Evolutionary conservation across 1,140 invertebrate species (phyloP), one percentile per base, ranked within the genome.

Genomic region (Dreissena polymorpha): DNA sequence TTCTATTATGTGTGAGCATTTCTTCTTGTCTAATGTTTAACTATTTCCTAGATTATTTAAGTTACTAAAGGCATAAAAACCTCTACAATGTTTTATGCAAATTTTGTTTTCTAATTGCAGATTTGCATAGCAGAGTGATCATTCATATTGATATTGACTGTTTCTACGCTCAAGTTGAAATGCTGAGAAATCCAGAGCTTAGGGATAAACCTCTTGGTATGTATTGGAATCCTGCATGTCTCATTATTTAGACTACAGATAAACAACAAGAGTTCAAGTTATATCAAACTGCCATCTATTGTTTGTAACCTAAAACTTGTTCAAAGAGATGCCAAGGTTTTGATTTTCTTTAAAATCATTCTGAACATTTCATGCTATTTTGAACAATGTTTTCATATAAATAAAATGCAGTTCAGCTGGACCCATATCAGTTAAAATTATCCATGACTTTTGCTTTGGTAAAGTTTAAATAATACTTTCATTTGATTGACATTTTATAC

Each of bases 121-220:
- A 39, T 67, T 49, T 18, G 16, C 87, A 88, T 51, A n/a, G 25
- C 25, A 79, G 88, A 63, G 88, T 87, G 21, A 88, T 91, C 12
- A 80, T 91, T 12, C 90, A 91, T 64, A 89, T 91, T 74, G 90
- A 91, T 74, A 87, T 90, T 51, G 90, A 91, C 76, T 91, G 90
- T 79, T 91, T 91, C 63, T 91, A 91, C 86, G 90, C 90, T 25
- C 90, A 91, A 68, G 90, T 91, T 57, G 90, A 91, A 77, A 91
- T 91, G 90, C 82, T 91, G 3, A 80, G 86, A 53, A 90, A 91
- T 68, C 89, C 90, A 74, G 64, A 85, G 10, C 83, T 91, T 1
- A 79, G 86, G 74, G 70, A 85, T 27, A 88, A 90, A 85, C 90
- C 90, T 27, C 49, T 91, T 13, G 90, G 90, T 89, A 86, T 75